Evolutionary conservation across 2,797 vertebrate species (phyloP), one percentile per base, ranked within the genome.

Genomic region (Dallia pectoralis): DNA sequence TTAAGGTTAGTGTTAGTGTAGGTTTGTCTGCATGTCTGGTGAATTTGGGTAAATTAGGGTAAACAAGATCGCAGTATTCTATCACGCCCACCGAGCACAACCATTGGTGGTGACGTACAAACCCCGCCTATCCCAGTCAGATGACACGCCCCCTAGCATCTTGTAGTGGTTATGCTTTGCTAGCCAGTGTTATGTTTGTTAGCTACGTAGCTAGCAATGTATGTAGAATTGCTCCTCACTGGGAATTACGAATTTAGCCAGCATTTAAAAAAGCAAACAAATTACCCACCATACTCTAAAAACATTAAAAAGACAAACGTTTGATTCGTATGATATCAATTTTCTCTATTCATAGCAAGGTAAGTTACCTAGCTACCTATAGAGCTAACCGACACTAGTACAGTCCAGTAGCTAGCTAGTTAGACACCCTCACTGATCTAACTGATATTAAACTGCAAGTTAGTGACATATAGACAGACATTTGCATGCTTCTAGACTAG

Each of bases 21-120:
- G 36, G 36, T 44, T 44, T 14, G 40, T 71, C 40, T 68, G 29
- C 53, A 29, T 11, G 30, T 49, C 25, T 70, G 8, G 53, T 59
- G 53, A 25, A 12, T 3, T 59, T 3, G 53, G 22, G 11, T 22
- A 9, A 59, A 59, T 59, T 19, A 4, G 19, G n/a, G 51, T 53
- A 56, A 8, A n/a, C n/a, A 8, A n/a, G 72, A 59, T 44, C 56
- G 82, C 22, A 0, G 2, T 0, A 0, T 22, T 64, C 15, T 4
- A 1, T 4, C 88, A 49, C 48, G 11, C 25, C 63, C 16, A 36
- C 63, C 16, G 22, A 14, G n/a, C 15, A 48, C 25, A 18, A 19
- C 19, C 40, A 91, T 91, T 91, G 88, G 91, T 69, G 73, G 67
- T 59, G 44, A 59, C 36, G 59, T n/a, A 18, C 64, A 73, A n/a